A percentile compares a stretch with the other conserved stretches of the same genome.
phyloP scores from a whole-genome alignment of 1,140 invertebrate species.

The Glomeris maerens region DNA sequence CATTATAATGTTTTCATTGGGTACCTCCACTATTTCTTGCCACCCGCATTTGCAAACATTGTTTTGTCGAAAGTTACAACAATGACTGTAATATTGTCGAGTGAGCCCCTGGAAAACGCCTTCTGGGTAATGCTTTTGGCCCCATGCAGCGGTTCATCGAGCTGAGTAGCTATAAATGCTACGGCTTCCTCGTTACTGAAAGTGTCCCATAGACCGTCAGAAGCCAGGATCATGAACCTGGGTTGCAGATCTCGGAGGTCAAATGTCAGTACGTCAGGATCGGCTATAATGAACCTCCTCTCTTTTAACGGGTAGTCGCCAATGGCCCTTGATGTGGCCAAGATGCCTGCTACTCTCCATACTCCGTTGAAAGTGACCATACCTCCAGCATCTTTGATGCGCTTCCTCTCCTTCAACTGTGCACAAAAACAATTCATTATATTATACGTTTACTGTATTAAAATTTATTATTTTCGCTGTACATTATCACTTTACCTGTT shows the following conservation, averaged over 20 bases:
- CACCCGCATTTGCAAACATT: constrained; percentile 13
- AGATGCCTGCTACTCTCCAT: constrained; percentile 87
- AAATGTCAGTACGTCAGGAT: constrained; percentile 91
- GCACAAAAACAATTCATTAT: constrained; percentile 24
- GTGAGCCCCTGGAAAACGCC: constrained; percentile 78
- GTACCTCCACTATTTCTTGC: background rate
- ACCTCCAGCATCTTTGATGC: constrained; percentile 81
- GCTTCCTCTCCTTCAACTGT: constrained; percentile 63
- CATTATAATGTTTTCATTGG: too few species aligned
- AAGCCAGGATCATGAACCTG: constrained; percentile 76
- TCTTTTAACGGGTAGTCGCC: constrained; percentile 93
- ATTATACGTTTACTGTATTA: constrained; percentile 6
- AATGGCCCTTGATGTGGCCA: constrained; percentile 84
- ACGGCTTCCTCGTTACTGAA: constrained; percentile 88
- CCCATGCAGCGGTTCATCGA: constrained; percentile 70
- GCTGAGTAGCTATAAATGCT: constrained; percentile 61
- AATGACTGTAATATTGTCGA: constrained; percentile 90
- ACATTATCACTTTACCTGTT: constrained; percentile 53
- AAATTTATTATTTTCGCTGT: background rate
- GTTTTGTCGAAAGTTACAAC: constrained; percentile 68
- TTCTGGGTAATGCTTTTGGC: constrained; percentile 77
- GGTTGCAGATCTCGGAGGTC: constrained; percentile 55
- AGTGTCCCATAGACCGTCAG: constrained; percentile 92
- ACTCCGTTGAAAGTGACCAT: constrained; percentile 91
- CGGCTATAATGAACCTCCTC: constrained; percentile 79